These are phyloP conservation scores for Meles meles DNA, from an alignment of 2,113 vertebrate genomes.

Conservation along the genomic window DNA sequence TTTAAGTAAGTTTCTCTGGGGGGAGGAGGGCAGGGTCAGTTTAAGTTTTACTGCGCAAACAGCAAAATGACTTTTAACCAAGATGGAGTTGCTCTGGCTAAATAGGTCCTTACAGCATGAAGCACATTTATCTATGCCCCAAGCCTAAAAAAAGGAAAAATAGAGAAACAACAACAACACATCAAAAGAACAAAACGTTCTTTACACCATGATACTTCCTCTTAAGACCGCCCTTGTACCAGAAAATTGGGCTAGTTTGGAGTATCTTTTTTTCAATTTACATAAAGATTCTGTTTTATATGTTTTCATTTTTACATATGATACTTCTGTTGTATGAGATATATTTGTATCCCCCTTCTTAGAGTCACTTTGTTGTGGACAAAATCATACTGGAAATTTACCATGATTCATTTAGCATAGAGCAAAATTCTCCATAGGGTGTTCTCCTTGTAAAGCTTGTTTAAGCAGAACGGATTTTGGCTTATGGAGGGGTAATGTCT, in stretches of 20 bases:
- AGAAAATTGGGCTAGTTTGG: neutral
- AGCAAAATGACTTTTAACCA: no score
- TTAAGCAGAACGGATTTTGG: neutral
- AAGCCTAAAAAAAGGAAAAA: neutral
- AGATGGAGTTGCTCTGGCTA: no score
- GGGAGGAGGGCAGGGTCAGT: no score
- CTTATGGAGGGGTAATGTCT: neutral
- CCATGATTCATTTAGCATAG: neutral
- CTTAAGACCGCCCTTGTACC: neutral
- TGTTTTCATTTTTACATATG: neutral
- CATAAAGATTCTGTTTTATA: neutral
- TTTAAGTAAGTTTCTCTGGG: no score
- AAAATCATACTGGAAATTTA: conserved; percentile 1
- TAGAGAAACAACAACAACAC: neutral
- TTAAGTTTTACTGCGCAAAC: no score
- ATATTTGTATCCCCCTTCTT: neutral
- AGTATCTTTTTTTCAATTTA: neutral
- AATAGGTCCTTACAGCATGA: no score
- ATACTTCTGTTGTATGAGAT: neutral
- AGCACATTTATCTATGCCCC: neutral
- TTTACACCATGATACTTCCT: neutral
- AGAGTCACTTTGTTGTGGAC: neutral
- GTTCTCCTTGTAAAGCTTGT: neutral
- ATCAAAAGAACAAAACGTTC: neutral
- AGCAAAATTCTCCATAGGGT: neutral